phyloP scores from a whole-genome alignment of 1,140 invertebrate species.

The Cydia amplana region DNA sequence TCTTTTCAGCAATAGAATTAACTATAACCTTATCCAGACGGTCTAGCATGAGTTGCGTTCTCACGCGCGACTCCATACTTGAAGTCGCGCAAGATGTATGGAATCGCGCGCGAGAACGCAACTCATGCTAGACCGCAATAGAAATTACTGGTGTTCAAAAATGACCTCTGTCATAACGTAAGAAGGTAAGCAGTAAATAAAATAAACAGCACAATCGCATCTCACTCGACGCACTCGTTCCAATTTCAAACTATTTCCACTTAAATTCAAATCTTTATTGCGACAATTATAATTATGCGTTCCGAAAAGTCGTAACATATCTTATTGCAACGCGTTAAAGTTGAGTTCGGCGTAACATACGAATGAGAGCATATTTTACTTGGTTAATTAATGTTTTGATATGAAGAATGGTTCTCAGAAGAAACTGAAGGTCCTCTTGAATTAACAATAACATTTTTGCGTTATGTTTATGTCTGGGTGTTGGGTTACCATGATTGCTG shows the following conservation, averaged over 20 bases:
- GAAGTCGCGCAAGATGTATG: too few species aligned
- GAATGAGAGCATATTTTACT: constrained; percentile 35
- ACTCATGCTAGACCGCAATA: too few species aligned
- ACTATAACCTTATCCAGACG: not conserved
- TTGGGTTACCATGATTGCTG: constrained; percentile 60
- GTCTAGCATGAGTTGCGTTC: too few species aligned
- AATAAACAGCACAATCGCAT: constrained; percentile 31
- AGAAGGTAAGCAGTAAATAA: not conserved
- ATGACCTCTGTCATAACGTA: not conserved
- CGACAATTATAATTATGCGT: constrained; percentile 37
- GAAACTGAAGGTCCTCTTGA: constrained; percentile 58
- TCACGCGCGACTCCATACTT: too few species aligned
- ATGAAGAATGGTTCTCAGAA: constrained; percentile 63
- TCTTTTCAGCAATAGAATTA: not conserved
- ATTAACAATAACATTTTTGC: constrained; percentile 59
- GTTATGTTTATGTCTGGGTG: constrained; percentile 56
- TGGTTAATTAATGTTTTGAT: constrained; percentile 60
- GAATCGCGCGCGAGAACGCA: too few species aligned
- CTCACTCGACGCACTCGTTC: constrained; percentile 45
- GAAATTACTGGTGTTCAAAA: not conserved
- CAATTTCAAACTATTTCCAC: constrained; percentile 57
- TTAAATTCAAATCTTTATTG: constrained; percentile 64
- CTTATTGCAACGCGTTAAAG: constrained; percentile 33
- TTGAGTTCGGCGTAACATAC: constrained; percentile 39
- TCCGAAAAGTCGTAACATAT: constrained; percentile 20